Evolutionary conservation across 2,113 vertebrate genomes (phyloP).

Genomic region (Scomber colias): DNA sequence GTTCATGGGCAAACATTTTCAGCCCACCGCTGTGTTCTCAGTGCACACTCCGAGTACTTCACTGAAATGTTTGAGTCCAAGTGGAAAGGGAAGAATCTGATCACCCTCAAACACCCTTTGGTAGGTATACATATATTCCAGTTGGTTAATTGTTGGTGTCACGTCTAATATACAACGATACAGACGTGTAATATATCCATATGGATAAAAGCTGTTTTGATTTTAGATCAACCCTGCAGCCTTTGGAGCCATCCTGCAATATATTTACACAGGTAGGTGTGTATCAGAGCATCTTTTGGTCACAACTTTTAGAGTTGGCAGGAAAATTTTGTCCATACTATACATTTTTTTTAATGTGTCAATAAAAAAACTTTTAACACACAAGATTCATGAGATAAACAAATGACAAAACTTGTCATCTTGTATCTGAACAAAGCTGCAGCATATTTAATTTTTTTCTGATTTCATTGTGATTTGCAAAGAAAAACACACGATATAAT

Average conservation of each 20-base stretch:
- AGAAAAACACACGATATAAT: no score
- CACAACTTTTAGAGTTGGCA: neutral
- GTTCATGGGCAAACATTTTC: slow-evolving; percentile 93
- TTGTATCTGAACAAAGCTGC: no score
- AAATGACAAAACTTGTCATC: no score
- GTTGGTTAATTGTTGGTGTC: neutral
- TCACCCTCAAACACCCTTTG: slow-evolving; percentile 94
- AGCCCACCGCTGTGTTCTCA: slow-evolving; percentile 92
- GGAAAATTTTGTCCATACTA: neutral
- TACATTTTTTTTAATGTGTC: neutral
- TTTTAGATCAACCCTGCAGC: slow-evolving; percentile 94
- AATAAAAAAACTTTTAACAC: neutral
- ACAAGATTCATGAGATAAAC: neutral
- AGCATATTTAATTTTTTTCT: no score
- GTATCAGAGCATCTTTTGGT: neutral
- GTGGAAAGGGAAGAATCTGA: slow-evolving; percentile 93
- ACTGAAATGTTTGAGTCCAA: slow-evolving; percentile 95
- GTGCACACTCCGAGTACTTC: slow-evolving; percentile 94
- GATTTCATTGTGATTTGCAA: no score
- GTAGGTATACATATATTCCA: slow-evolving; percentile 75
- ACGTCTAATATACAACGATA: neutral
- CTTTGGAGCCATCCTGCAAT: slow-evolving; percentile 93
- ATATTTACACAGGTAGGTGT: slow-evolving; percentile 94
- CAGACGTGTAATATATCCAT: neutral
- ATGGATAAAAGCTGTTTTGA: slow-evolving; percentile 21